Base-by-base conservation (phyloP, 2,113 vertebrate genomes). In the Telmatochromis sp. region DNA sequence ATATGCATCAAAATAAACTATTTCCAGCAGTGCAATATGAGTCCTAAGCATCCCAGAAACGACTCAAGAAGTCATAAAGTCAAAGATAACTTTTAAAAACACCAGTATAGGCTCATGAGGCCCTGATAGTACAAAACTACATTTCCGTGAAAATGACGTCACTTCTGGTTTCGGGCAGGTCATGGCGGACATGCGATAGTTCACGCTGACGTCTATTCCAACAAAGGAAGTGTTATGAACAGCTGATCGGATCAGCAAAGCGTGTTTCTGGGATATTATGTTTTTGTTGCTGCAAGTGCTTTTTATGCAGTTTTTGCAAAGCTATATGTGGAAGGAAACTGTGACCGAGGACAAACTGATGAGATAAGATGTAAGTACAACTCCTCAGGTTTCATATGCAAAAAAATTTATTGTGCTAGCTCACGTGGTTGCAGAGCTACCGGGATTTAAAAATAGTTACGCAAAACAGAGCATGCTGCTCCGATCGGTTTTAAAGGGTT, bases 401-500 rank as follows among this genome's bases (percentile, higher is more conserved):
- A 6, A 45, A 45, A 6, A 6, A 6, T 1, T 1, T 0, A 0
- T 14, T 45, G 42, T 0, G 3, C 42, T 45, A 45, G 6, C 42
- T 45, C 0, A 14, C 3, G 6, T 14, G 42, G 42, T 45, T 45
- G 6, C 42, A 14, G 42, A 0, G 0, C 42, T 45, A 45, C 42
- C 0, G 0, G 42, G 42, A 45, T 45, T 45, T 45, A 45, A 45
- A 45, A 45, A 2, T 45, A 45, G 6, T 45, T 45, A 4, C 0
- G 13, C 6, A 45, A 45, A 45, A 45, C 42, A 15, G 42, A 45
- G 42, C 13, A 0, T 15, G 42, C 40, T 2, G 6, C 13, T 45
- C 42, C 0, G 0, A 45, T 1, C 2, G 42, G 6, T 0, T 45
- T 45, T 45, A 45, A 45, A 45, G 42, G 42, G 42, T 47, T 47